These are phyloP conservation scores for Clarias laeviceps DNA, from an alignment of 2,797 vertebrate genomes.

Conservation along the genomic window DNA sequence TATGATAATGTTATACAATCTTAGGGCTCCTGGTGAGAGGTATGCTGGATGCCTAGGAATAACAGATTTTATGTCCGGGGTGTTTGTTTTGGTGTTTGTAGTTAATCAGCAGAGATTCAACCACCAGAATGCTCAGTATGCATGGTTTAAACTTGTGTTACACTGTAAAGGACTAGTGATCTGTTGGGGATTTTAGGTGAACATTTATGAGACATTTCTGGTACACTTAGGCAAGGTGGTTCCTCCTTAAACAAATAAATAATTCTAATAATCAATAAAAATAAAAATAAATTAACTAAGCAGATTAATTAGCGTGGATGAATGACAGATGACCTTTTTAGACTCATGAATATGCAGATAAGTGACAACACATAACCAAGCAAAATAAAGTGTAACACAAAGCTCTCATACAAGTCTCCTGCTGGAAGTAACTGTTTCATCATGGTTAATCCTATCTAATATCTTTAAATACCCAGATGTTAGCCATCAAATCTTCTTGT, in stretches of 20 bases:
- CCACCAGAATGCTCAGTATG: not conserved
- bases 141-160: not conserved
- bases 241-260: not conserved
- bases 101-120: not conserved
- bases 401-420: not conserved
- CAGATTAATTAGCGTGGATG: not conserved
- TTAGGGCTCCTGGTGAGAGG: not conserved
- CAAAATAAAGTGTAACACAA: not conserved
- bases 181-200: not conserved
- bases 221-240: not conserved
- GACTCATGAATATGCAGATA: not conserved
- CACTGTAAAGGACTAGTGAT: not conserved
- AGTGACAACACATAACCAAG: not conserved
- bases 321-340: not conserved
- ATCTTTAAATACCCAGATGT: not conserved
- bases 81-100: not conserved
- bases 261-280: not conserved
- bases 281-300: not conserved
- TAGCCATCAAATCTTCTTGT: not conserved
- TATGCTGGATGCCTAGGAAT: not conserved
- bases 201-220: not conserved
- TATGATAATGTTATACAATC: too few relatives aligned
- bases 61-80: not conserved
- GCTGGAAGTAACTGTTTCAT: not conserved
- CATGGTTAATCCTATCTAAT: not conserved